These are phyloP conservation scores for Meta bourneti DNA, from an alignment of 2,888 invertebrate genomes.

Conservation along the genomic window DNA sequence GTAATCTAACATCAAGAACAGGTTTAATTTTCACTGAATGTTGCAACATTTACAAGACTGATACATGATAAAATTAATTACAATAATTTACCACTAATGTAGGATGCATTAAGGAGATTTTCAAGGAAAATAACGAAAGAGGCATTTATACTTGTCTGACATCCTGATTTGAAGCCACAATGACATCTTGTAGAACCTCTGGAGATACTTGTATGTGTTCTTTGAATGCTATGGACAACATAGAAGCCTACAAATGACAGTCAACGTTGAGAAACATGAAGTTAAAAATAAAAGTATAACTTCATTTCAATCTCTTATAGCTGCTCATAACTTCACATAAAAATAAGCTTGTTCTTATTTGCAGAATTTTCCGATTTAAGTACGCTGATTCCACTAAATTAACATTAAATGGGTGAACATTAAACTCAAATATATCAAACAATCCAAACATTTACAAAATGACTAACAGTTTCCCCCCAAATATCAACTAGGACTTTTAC, in stretches of 20 bases:
- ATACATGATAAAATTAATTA: too few relatives aligned
- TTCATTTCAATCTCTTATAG: too few relatives aligned
- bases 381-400: too few relatives aligned
- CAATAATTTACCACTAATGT: background rate
- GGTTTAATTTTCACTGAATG: too few relatives aligned
- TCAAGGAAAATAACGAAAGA: background rate
- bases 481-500: too few relatives aligned
- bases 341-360: background rate
- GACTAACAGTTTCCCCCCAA: too few relatives aligned
- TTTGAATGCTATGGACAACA: constrained; percentile 94
- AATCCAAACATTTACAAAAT: too few relatives aligned
- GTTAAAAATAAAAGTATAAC: too few relatives aligned
- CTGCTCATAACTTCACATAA: background rate
- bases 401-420: too few relatives aligned
- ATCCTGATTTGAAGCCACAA: constrained; percentile 93
- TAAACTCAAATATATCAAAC: too few relatives aligned
- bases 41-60: background rate
- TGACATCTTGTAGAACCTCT: constrained; percentile 90
- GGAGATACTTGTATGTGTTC: constrained; percentile 81
- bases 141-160: constrained; percentile 87
- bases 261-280: background rate
- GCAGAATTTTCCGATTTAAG: too few relatives aligned
- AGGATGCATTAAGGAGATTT: background rate
- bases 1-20: background rate
- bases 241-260: constrained; percentile 86